Base-by-base conservation (phyloP, 2,888 invertebrate genomes). In the Campoplex capitator region DNA sequence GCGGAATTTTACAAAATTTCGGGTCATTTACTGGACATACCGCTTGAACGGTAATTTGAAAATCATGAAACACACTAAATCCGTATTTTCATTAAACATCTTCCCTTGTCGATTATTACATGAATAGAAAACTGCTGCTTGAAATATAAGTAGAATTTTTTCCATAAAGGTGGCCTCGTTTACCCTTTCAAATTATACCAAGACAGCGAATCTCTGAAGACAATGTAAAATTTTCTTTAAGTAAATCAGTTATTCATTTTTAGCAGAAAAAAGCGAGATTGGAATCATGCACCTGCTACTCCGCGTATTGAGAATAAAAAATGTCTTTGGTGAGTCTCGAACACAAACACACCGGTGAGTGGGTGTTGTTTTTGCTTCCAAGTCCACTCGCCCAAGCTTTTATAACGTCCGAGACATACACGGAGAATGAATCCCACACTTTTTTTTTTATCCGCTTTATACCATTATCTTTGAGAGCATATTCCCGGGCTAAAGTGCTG, bases 381-480 rank as follows among this genome's bases (percentile, higher is more conserved):
- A 65, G 65, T 85, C 71, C 48, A n/a, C 45, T 81, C 65, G 56
- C 70, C 65, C n/a, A 70, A 68, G 86, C 83, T 89, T 91, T 90
- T 91, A 92, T 91, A 90, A 90, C 87, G 89, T 91, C 86, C 89
- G 78, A 84, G 65, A 75, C 79, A 84, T 65, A 70, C 84, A 45
- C 38, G 23, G 4, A 11, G 32, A 45, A 38, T 48, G 42, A 68
- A 68, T 28, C 23, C 56, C 68, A 54, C 70, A 56, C 54, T 70
- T 23, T 38, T 70, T 23, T 38, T 38, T 70, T 45, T 62, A 38
- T 62, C 28, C 16, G 18, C 68, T 45, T 74, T 81, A 81, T 81
- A 77, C 88, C 88, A 92, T 92, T 92, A 92, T 90, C 91, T 91
- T 90, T 89, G 89, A 91, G 89, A 92, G 90, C 90, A 90, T 91